Conservation (phyloP, 2,888 invertebrate species). For the Hetaerina titia region DNA sequence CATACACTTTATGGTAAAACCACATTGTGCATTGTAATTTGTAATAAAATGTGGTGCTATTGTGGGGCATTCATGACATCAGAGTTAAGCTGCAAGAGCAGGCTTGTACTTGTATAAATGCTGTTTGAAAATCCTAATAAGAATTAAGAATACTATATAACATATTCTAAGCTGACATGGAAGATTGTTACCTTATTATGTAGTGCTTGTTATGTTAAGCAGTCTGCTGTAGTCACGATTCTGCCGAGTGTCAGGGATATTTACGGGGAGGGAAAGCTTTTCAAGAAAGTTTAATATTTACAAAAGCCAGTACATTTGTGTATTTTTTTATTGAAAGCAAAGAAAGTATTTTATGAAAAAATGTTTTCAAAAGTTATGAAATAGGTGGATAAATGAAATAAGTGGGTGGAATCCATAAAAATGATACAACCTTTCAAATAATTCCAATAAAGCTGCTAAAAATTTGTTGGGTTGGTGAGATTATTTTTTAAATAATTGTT, state of each 20-base stretch:
- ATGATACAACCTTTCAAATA: background rate
- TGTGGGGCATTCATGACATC: background rate
- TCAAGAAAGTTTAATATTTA: background rate
- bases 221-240: background rate
- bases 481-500: background rate
- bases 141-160: background rate
- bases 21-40: background rate
- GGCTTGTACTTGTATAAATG: background rate
- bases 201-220: background rate
- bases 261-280: background rate
- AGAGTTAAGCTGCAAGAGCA: background rate
- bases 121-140: background rate
- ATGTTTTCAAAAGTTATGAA: background rate
- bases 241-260: background rate
- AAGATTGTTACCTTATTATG: background rate
- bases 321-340: background rate
- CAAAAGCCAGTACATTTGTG: background rate
- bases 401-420: background rate
- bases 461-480: background rate
- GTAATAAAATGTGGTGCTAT: background rate
- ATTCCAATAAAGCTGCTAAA: background rate
- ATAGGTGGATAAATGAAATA: background rate
- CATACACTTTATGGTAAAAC: no score
- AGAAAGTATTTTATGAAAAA: background rate
- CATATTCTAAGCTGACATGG: background rate